Conservation (phyloP, 2,797 vertebrate genomes). For the Microchirus variegatus region DNA sequence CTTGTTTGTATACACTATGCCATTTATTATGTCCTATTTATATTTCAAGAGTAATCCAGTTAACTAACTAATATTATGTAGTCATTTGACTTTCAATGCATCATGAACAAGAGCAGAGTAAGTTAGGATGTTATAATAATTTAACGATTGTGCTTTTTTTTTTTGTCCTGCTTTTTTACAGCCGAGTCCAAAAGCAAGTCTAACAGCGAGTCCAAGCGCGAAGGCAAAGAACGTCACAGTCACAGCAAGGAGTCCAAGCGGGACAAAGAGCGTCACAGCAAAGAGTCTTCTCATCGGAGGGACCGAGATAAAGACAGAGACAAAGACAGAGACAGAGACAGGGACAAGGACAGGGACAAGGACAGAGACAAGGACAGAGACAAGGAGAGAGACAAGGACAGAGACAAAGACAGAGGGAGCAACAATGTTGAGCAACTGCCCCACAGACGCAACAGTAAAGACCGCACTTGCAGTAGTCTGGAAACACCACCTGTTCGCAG, state of each 20-base stretch:
- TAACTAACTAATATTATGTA: not conserved
- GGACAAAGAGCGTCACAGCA: slow-evolving; percentile 80
- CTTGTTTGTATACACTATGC: too few relatives aligned
- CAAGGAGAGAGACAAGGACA: slow-evolving; percentile 84
- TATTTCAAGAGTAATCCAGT: not conserved
- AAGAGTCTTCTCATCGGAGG: slow-evolving; percentile 76
- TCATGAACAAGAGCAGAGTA: not conserved
- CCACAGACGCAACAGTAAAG: slow-evolving; percentile 76
- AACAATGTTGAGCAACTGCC: slow-evolving; percentile 84
- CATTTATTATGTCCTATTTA: not conserved
- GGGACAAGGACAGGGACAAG: too few relatives aligned
- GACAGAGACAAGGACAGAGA: slow-evolving; percentile 67
- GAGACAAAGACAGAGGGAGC: slow-evolving; percentile 52
- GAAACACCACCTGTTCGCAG: slow-evolving; percentile 63
- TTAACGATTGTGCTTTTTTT: too few relatives aligned
- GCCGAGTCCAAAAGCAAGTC: slow-evolving; percentile 81
- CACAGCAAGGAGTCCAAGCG: slow-evolving; percentile 82
- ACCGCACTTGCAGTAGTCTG: slow-evolving; percentile 58
- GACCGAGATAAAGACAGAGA: slow-evolving; percentile 83
- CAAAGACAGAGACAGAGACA: slow-evolving; percentile 73
- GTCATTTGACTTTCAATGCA: not conserved
- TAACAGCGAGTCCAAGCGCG: slow-evolving; percentile 78
- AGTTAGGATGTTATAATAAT: too few relatives aligned
- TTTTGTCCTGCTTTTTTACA: slow-evolving; percentile 65
- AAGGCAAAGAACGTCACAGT: slow-evolving; percentile 78